Conservation (phyloP, 2,888 invertebrate species). For the Brachypalpus laphriformis region DNA sequence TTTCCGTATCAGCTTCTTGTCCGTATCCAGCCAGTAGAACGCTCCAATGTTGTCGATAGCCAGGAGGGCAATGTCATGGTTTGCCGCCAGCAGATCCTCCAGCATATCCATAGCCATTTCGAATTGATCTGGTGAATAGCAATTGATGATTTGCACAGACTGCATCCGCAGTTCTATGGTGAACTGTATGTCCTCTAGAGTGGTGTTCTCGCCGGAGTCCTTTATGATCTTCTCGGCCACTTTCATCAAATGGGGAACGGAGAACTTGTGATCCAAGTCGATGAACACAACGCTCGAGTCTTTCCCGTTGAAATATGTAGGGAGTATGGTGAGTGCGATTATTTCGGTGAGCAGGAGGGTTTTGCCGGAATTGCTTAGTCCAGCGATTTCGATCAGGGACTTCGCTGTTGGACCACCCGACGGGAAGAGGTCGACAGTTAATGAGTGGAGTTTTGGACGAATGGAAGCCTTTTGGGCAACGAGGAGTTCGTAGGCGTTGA, state of each 20-base stretch:
- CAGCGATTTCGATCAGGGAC: slow-evolving; percentile 84
- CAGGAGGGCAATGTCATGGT: slow-evolving; percentile 82
- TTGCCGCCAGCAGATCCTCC: slow-evolving; percentile 81
- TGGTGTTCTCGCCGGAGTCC: slow-evolving; percentile 62
- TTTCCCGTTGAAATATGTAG: slow-evolving; percentile 81
- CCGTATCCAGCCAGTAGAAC: slow-evolving; percentile 83
- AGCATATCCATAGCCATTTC: slow-evolving; percentile 77
- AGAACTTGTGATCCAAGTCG: slow-evolving; percentile 84
- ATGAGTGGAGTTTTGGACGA: slow-evolving; percentile 53
- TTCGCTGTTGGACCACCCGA: slow-evolving; percentile 79
- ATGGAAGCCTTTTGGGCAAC: slow-evolving; percentile 58
- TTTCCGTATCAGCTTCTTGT: slow-evolving; percentile 75
- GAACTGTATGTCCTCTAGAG: slow-evolving; percentile 63
- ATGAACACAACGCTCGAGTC: slow-evolving; percentile 83
- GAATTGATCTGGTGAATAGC: slow-evolving; percentile 76
- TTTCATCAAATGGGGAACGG: slow-evolving; percentile 78
- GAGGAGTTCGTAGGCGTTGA: slow-evolving; percentile 60
- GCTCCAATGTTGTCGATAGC: slow-evolving; percentile 84
- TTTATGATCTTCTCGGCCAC: slow-evolving; percentile 79
- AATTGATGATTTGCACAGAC: slow-evolving; percentile 74
- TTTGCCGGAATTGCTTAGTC: slow-evolving; percentile 83
- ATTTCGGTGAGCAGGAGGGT: slow-evolving; percentile 83
- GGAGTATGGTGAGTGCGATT: slow-evolving; percentile 83
- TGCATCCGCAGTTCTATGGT: slow-evolving; percentile 72
- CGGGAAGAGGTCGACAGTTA: slow-evolving; percentile 58